Percentiles rank a stretch among this genome's conserved stretches.
Conservation (phyloP, 2,113 vertebrate species). For the Mungos mungo region DNA sequence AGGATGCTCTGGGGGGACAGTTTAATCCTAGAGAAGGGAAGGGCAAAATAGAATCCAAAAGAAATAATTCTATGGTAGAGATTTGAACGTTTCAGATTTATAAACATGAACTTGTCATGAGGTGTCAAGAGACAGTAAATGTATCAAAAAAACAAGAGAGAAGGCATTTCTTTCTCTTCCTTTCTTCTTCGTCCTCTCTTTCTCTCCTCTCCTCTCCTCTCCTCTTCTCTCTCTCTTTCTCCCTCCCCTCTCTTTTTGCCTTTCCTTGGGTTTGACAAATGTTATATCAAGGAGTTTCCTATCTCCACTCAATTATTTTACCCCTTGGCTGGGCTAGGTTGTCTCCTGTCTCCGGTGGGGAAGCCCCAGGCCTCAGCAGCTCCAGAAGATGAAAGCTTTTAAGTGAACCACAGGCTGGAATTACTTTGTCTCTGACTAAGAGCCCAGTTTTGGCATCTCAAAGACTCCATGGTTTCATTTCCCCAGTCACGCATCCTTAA, state of each 20-base stretch:
- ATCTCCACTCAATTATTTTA: background rate
- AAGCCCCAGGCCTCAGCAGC: background rate
- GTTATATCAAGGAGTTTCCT: background rate
- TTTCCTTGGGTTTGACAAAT: background rate
- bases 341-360: background rate
- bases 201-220: background rate
- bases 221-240: fast-evolving
- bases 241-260: background rate
- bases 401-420: background rate
- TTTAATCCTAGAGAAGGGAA: background rate
- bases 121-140: background rate
- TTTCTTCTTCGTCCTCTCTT: no score
- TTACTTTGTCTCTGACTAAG: background rate
- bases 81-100: background rate
- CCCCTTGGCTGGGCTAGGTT: background rate
- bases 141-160: background rate
- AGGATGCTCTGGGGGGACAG: background rate
- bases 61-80: background rate
- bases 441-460: background rate
- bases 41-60: background rate
- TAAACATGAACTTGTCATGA: background rate
- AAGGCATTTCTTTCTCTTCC: background rate
- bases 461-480: background rate
- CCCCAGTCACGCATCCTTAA: background rate
- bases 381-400: background rate